Conservation (phyloP, 2,888 invertebrate genomes). For the Tipula helvola region DNA sequence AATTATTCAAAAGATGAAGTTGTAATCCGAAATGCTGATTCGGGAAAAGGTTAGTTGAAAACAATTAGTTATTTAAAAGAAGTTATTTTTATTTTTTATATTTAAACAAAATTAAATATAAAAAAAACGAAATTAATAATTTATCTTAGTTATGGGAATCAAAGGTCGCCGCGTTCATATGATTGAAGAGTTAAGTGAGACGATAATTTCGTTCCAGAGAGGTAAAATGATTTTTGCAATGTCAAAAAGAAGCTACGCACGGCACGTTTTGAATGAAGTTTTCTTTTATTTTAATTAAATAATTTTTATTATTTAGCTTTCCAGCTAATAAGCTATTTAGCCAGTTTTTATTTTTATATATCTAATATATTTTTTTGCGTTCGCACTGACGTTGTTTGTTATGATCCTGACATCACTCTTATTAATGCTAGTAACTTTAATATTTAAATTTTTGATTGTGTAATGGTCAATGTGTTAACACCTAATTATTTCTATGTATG, state of each 20-base stretch:
- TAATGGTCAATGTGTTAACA: neutral
- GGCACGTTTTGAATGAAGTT: neutral
- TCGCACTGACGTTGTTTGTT: neutral
- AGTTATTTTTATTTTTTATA: neutral
- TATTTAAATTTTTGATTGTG: neutral
- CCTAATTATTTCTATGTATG: neutral
- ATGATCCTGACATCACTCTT: neutral
- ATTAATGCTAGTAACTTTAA: neutral
- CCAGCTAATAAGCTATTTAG: neutral
- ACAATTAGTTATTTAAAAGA: slow-evolving; percentile 5
- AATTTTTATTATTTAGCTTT: neutral
- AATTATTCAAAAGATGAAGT: slow-evolving; percentile 93
- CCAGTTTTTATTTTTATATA: neutral
- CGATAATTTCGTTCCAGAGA: slow-evolving; percentile 98
- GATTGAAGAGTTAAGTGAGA: slow-evolving; percentile 97
- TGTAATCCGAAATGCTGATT: slow-evolving; percentile 88
- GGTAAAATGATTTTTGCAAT: slow-evolving; percentile 48
- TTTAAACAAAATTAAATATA: slow-evolving; percentile 8
- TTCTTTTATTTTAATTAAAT: neutral
- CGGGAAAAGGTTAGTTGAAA: slow-evolving; percentile 70
- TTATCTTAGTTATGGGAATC: slow-evolving; percentile 83
- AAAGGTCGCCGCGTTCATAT: slow-evolving; percentile 96
- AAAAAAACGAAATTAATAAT: neutral
- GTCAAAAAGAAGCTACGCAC: neutral
- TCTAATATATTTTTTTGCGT: neutral